Evolutionary conservation across 2,113 vertebrate species (phyloP).

Genomic region (Pantherophis guttatus): DNA sequence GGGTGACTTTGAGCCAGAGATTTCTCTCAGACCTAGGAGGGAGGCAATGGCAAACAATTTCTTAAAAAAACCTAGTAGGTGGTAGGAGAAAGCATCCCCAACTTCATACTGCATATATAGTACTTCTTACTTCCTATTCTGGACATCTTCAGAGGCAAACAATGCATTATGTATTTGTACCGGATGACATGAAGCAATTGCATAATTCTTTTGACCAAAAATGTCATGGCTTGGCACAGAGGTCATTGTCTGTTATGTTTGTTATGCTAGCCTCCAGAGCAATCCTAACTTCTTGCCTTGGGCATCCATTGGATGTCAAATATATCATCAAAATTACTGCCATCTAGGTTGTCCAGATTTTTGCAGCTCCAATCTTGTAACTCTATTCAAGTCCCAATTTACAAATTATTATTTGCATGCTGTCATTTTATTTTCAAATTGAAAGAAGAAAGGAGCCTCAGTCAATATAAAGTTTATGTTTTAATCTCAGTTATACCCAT

Average conservation of each 20-base stretch:
- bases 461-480: not conserved
- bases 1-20: not conserved
- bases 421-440: not conserved
- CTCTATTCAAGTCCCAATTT: not conserved
- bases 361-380: not conserved
- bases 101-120: not conserved
- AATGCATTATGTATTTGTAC: not conserved
- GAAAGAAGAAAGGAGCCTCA: not conserved
- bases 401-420: not conserved
- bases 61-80: not conserved
- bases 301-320: not conserved
- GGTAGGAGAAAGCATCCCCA: not conserved
- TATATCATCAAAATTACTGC: not conserved
- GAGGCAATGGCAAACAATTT: not conserved
- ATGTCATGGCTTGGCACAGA: not conserved
- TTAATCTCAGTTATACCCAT: not conserved
- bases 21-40: not conserved
- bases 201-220: not conserved
- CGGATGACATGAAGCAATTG: not conserved
- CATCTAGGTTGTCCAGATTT: not conserved
- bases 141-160: not conserved
- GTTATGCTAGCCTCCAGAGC: not conserved
- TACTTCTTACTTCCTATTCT: not conserved
- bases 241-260: not conserved
- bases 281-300: not conserved